Percentiles rank a stretch among this genome's conserved stretches.
Evolutionary conservation across 2,797 vertebrate genomes (phyloP).

Genomic region (Alectoris magna): DNA sequence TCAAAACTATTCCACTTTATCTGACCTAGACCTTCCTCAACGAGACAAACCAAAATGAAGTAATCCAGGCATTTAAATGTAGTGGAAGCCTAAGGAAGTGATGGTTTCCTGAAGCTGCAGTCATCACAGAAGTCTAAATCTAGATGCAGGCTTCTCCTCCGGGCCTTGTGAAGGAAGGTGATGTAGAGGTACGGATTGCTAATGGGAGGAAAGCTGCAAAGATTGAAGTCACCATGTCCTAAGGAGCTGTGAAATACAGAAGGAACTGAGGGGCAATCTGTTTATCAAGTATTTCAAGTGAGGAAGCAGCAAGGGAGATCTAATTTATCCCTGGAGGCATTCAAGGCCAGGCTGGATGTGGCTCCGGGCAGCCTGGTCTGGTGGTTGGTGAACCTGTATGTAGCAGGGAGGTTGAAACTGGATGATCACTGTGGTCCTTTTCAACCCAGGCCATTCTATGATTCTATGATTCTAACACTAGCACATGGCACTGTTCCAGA

Average conservation of each 20-base stretch:
- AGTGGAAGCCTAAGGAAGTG: background rate
- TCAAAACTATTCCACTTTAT: background rate
- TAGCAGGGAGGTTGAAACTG: too few relatives aligned
- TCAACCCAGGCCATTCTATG: too few relatives aligned
- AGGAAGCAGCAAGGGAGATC: background rate
- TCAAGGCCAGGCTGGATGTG: too few relatives aligned
- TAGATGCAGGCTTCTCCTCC: background rate
- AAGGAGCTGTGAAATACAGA: background rate
- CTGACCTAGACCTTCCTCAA: background rate
- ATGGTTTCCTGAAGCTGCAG: background rate
- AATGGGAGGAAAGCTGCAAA: background rate
- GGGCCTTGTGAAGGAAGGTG: background rate
- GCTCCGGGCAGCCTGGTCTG: too few relatives aligned
- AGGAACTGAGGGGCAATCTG: background rate
- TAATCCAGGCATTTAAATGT: background rate
- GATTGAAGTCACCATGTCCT: background rate
- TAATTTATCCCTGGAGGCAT: too few relatives aligned
- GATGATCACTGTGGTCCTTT: too few relatives aligned
- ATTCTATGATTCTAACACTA: background rate
- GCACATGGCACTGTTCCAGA: background rate
- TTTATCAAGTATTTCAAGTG: background rate
- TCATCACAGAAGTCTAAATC: background rate
- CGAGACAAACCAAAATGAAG: background rate
- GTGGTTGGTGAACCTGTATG: too few relatives aligned
- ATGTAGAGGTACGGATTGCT: background rate